Conservation (phyloP, 2,888 invertebrate genomes). For the Agrypnus murinus region DNA sequence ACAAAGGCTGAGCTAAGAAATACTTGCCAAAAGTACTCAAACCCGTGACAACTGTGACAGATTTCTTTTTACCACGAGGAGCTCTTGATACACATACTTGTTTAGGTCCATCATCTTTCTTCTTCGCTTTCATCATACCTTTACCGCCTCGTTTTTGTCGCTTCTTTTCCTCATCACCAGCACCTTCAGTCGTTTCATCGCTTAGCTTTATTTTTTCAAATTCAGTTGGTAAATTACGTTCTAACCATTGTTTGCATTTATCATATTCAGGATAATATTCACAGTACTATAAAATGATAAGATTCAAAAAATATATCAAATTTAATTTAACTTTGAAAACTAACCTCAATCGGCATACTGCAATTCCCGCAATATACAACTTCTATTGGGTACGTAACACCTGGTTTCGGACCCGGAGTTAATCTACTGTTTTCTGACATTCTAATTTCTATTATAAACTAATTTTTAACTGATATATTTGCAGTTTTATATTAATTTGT, state of each 20-base stretch:
- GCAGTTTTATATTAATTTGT: neutral
- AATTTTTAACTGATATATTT: constrained; percentile 13
- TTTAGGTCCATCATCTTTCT: constrained; percentile 93
- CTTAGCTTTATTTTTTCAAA: constrained; percentile 91
- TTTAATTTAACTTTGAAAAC: constrained; percentile 44
- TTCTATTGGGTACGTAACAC: constrained; percentile 86
- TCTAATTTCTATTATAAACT: constrained; percentile 8
- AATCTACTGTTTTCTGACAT: constrained; percentile 78
- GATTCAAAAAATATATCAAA: neutral
- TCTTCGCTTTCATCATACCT: constrained; percentile 95
- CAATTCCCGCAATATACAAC: constrained; percentile 96
- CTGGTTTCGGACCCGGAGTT: constrained; percentile 73
- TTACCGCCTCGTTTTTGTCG: constrained; percentile 98
- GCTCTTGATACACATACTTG: constrained; percentile 90
- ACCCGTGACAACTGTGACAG: constrained; percentile 97
- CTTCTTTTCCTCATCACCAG: constrained; percentile 91
- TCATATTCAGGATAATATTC: constrained; percentile 98
- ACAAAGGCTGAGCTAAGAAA: too few species aligned
- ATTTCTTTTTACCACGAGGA: constrained; percentile 98
- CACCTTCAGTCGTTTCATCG: constrained; percentile 79
- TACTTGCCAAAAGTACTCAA: constrained; percentile 91
- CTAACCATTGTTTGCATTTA: constrained; percentile 97
- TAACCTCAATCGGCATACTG: constrained; percentile 93
- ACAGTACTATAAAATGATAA: constrained; percentile 83
- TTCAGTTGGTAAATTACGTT: constrained; percentile 93